Conservation (phyloP, 2,888 invertebrate species). For the Vannuccia rotundouncinata region DNA sequence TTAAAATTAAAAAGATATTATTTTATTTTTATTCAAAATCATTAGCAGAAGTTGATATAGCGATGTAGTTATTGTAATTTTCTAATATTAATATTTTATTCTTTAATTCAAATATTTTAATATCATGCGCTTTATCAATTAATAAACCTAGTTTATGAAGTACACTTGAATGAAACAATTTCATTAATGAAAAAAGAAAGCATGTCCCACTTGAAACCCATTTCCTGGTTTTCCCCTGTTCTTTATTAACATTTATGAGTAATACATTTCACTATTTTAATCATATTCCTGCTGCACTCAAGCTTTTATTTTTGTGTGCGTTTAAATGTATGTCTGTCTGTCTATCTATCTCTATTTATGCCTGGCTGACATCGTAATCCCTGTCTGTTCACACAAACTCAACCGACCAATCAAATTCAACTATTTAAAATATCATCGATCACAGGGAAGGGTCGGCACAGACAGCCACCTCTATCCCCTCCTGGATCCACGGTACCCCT, state of each 20-base stretch:
- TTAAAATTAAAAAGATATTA: too few species aligned
- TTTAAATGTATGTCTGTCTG: not conserved
- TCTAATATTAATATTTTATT: not conserved
- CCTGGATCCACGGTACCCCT: slow-evolving; percentile 3
- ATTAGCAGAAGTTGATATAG: too few species aligned
- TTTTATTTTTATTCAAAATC: too few species aligned
- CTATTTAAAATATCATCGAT: too few species aligned
- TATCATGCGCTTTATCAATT: not conserved
- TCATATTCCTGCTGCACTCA: not conserved
- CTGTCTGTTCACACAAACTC: not conserved
- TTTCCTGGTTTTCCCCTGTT: too few species aligned
- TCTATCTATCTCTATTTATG: not conserved
- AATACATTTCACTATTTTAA: not conserved
- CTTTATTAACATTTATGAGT: too few species aligned
- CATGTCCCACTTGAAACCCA: too few species aligned
- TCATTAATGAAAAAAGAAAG: not conserved
- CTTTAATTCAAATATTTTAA: not conserved
- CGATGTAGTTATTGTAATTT: too few species aligned
- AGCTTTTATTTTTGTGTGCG: not conserved
- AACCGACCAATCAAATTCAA: too few species aligned
- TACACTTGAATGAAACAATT: not conserved
- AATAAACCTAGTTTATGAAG: not conserved
- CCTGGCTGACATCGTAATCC: not conserved
- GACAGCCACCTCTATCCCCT: not conserved
- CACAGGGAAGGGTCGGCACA: not conserved